Evolutionary conservation across 2,888 invertebrate species (phyloP).

Genomic region (Tenthredo notha): DNA sequence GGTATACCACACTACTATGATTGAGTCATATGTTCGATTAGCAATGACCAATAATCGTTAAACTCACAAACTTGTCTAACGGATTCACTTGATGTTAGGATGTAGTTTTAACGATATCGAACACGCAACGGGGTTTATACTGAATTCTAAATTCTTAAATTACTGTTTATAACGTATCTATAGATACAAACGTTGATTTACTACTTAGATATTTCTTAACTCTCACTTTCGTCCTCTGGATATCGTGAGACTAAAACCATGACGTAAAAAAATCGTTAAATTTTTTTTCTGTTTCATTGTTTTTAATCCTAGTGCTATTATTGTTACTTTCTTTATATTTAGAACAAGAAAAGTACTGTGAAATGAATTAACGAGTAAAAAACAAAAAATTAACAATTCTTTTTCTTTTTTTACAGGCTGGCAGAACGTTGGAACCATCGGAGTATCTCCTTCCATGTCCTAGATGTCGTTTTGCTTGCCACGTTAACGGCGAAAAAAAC

Average conservation of each 20-base stretch:
- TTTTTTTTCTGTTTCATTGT: background rate
- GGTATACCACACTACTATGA: background rate
- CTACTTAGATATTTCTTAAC: background rate
- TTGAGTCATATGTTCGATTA: conserved; percentile 11
- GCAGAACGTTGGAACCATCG: conserved; percentile 72
- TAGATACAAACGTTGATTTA: background rate
- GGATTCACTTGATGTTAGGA: background rate
- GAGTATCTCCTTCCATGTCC: conserved; percentile 74
- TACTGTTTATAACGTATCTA: background rate
- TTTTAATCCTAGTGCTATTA: background rate
- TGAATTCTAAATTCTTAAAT: conserved; percentile 11
- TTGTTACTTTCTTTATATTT: background rate
- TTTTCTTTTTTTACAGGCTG: conserved; percentile 68
- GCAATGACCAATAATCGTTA: conserved; percentile 15
- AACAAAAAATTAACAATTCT: background rate
- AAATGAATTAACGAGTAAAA: conserved; percentile 19
- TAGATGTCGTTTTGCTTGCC: conserved; percentile 74
- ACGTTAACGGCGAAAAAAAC: conserved; percentile 72
- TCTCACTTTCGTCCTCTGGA: background rate
- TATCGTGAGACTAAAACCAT: background rate
- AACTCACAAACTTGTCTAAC: background rate
- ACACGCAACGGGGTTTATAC: conserved; percentile 31
- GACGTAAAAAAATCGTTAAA: background rate
- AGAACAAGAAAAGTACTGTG: background rate
- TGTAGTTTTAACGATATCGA: conserved; percentile 4